These are phyloP conservation scores for Syndactyla subalaris DNA, from an alignment of 2,797 vertebrate genomes.

Conservation along the genomic window DNA sequence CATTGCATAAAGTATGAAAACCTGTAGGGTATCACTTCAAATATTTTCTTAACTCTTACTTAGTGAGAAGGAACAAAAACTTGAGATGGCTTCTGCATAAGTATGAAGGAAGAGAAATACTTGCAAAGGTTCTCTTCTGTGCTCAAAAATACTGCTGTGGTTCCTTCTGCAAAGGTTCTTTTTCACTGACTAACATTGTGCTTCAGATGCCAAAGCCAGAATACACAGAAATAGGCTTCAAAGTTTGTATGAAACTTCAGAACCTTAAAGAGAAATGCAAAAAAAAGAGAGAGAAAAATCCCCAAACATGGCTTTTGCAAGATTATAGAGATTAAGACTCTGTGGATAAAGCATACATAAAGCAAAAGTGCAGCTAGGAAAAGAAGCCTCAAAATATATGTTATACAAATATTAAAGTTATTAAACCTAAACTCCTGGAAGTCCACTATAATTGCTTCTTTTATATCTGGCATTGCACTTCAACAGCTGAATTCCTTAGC, in stretches of 20 bases:
- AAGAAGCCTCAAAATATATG: conserved; percentile 22
- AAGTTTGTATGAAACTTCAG: neutral
- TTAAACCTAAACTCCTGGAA: conserved; percentile 49
- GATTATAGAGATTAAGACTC: neutral
- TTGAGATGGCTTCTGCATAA: neutral
- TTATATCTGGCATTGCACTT: conserved; percentile 50
- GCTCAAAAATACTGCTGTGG: neutral
- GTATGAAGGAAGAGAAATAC: neutral
- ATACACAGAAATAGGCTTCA: neutral
- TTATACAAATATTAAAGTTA: conserved; percentile 40
- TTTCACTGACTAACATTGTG: rapidly evolving
- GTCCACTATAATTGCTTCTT: conserved; percentile 52
- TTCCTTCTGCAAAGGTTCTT: neutral
- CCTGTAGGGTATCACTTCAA: neutral
- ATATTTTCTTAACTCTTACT: neutral
- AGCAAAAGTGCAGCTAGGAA: neutral
- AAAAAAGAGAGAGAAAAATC: rapidly evolving
- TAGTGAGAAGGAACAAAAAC: neutral
- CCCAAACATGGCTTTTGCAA: neutral
- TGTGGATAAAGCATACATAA: neutral
- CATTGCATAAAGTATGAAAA: neutral
- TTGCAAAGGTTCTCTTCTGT: neutral
- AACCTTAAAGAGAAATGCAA: neutral
- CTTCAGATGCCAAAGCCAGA: neutral
- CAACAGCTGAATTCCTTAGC: conserved; percentile 68